Base-by-base conservation (phyloP, 2,113 vertebrate species). In the Petromus typicus region DNA sequence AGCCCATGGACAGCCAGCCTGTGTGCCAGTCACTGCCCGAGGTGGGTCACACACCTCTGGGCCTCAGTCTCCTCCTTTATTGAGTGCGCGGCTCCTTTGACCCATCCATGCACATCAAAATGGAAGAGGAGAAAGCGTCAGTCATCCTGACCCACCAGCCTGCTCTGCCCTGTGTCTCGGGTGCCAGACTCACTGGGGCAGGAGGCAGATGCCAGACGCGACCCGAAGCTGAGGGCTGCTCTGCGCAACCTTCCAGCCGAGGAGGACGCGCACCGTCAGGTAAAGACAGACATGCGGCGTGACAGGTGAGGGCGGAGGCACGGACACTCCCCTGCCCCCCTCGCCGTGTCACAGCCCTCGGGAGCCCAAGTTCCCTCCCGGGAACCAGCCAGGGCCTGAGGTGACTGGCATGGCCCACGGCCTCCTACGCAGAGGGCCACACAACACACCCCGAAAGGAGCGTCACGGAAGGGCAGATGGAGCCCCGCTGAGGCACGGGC, bases 21-120 rank as follows among this genome's bases (percentile, higher is more conserved):
- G 63, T 0, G 0, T 4, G 45, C 71, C 20, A 57, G 37, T 40
- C 67, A 71, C n/a, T n/a, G 7, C 69, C 11, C 10, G 25, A 9
- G 51, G 20, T 0, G 0, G 54, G 9, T 18, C 6, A 37, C 2
- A 10, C 1, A 2, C 18, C 20, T 48, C 73, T 27, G 43, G 59
- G 56, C 34, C 71, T 80, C 7, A 11, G 73, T 10, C 73, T 40
- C 66, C 66, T 57, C n/a, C 1, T 13, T 40, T 51, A 7, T 2
- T 2, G 0, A 40, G 11, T 1, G n/a, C 34, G 7, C 14, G 11
- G 66, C 34, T 67, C 66, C 64, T 34, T 3, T 18, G 34, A n/a
- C n/a, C 64, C 34, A 8, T 17, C 66, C 64, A 37, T 2, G 4
- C 7, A 17, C 34, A n/a, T 67, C 64, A 18, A 7, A 67, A 18